Base-by-base conservation (phyloP, 2,113 vertebrate species). In the Edolisoma coerulescens region DNA sequence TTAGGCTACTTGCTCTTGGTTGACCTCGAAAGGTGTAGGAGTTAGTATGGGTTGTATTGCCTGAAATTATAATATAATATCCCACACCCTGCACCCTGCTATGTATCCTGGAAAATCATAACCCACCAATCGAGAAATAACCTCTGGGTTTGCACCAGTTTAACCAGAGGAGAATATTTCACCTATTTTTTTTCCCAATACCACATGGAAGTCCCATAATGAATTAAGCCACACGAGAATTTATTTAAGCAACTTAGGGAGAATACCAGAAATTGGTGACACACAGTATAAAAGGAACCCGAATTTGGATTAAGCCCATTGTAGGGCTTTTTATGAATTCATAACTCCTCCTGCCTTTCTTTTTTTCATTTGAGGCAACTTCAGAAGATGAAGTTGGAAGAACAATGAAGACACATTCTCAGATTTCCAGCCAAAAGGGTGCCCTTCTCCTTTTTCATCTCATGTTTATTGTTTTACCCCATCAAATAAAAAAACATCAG, bases 371-470 rank as follows among this genome's bases (percentile, higher is more conserved):
- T 75, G 73, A 87, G 50, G 28, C 59, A 86, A 16, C 86, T 93
- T 89, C 63, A 92, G 83, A 77, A 84, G 73, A 41, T 42, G 35
- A 59, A 60, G 17, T 52, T 81, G 68, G 59, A 85, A 79, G 71
- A 87, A 67, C 59, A 87, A 91, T 63, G 68, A 47, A 67, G 42
- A 16, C 65, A 16, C 6, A 0, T 73, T 80, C 90, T 94, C 92
- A 77, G 78, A 94, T 91, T 88, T 90, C 75, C 82, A 96, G 82
- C 92, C 87, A 80, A 83, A 90, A 83, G 42, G 33, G 11, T 77
- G 19, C 65, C 74, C 49, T 64, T 70, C 82, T 85, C 21, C 60
- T 74, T 90, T 94, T 95, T 95, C 71, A 86, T 95, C 90, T 74
- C 6, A 0, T 77, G 63, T 70, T 96, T 91, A 79, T 94, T 91